phyloP scores from a whole-genome alignment of 2,888 invertebrate genomes.

The Orchesella flavescens region DNA sequence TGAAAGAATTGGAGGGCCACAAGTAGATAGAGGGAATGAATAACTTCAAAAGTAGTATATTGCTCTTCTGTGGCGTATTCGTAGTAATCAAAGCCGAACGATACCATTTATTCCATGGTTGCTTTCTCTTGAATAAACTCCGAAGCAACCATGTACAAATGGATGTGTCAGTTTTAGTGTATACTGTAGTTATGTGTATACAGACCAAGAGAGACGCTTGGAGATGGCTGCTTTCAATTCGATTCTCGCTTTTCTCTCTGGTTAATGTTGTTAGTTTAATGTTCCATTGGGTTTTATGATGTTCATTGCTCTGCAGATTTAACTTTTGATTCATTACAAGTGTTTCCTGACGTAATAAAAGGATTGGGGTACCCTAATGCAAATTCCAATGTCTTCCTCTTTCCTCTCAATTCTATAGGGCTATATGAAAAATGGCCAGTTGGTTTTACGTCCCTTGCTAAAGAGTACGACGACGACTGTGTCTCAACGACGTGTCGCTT shows the following conservation, averaged over 20 bases:
- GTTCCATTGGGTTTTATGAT: constrained; percentile 40
- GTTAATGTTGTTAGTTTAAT: constrained; percentile 32
- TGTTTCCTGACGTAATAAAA: constrained; percentile 14
- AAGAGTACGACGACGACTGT: no score
- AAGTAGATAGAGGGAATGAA: constrained; percentile 25
- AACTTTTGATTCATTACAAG: constrained; percentile 43
- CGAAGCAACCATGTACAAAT: neutral
- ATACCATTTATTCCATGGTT: constrained; percentile 20
- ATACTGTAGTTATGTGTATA: neutral
- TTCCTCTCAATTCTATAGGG: neutral
- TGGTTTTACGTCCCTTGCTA: no score
- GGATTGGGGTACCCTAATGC: constrained; percentile 12
- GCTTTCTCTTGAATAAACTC: constrained; percentile 26
- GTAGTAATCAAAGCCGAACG: constrained; percentile 50
- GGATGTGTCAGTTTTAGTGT: neutral
- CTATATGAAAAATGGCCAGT: neutral
- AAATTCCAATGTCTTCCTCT: constrained; percentile 12
- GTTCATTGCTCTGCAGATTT: constrained; percentile 37
- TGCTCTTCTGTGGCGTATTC: constrained; percentile 41
- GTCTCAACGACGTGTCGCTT: no score
- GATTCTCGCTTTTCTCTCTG: neutral
- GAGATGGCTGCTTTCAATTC: no score
- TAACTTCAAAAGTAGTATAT: constrained; percentile 50
- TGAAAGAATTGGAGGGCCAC: constrained; percentile 3
- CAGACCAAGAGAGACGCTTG: neutral